Base-by-base conservation (phyloP, 2,888 invertebrate genomes). In the Drosophila niveifrons region DNA sequence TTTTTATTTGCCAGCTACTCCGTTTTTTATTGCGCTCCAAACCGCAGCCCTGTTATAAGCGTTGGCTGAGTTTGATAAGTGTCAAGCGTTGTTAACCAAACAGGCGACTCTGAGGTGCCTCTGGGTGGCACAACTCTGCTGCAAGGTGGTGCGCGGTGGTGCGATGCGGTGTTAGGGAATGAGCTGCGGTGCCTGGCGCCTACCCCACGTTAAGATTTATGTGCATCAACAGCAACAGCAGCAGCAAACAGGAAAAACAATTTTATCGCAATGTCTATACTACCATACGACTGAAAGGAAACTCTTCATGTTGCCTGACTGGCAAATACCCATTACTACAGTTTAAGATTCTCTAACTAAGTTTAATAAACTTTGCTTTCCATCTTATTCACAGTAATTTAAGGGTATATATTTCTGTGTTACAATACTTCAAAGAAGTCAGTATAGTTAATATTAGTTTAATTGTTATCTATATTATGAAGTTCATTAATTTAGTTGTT, bases 11-110 rank as follows among this genome's bases (percentile, higher is more conserved):
- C 63, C 68, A 68, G 85, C 62, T 78, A 66, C 71, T 79, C 78
- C 79, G 70, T 66, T 79, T 75, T 79, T 79, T 79, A 76, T 79
- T 63, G 76, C 80, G 59, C 71, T 75, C 10, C 66, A 75, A 72
- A 76, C 76, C 76, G 80, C 76, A 76, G 71, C 66, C 63, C 82
- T 46, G 75, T 76, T 76, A 75, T 75, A 76, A 72, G 80, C 77
- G 72, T 66, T 75, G 78, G 53, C 62, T 65, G 64, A 74, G 76
- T 76, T 76, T 76, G 76, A 76, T 76, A 76, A 83, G 80, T 77
- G 83, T 73, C 73, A 80, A 66, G 82, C 72, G 72, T 78, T 85
- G 80, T 85, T 87, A 75, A 67, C 69, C 66, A 63, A 75, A 52
- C 53, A 62, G 70, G 46, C 76, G 67, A 17, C 18, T 28, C 18